Conservation (phyloP, 2,888 invertebrate species). For the Agriopis aurantiaria region DNA sequence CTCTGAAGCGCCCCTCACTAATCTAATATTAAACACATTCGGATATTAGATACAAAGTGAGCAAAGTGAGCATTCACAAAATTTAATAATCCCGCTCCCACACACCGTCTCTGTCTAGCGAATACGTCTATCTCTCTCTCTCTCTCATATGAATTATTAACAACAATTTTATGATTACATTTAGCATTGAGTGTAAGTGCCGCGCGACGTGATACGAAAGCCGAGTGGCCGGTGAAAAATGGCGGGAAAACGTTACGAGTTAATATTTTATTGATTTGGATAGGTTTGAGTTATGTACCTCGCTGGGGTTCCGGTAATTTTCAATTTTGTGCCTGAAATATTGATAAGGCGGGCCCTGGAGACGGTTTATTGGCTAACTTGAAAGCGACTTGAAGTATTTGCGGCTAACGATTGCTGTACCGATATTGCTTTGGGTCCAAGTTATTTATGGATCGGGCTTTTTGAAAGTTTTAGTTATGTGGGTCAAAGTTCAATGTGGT, state of each 20-base stretch:
- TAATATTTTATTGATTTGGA: slow-evolving; percentile 85
- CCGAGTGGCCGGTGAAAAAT: slow-evolving; percentile 79
- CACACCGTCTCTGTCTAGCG: slow-evolving; percentile 60
- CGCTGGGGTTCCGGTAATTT: slow-evolving; percentile 76
- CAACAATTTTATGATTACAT: slow-evolving; percentile 86
- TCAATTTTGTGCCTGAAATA: slow-evolving; percentile 85
- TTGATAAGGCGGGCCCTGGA: slow-evolving; percentile 71
- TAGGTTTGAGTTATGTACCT: slow-evolving; percentile 82
- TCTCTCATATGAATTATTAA: slow-evolving; percentile 81
- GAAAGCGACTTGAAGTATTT: slow-evolving; percentile 40
- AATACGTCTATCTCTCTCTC: slow-evolving; percentile 57
- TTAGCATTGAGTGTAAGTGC: slow-evolving; percentile 81
- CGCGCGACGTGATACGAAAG: slow-evolving; percentile 78
- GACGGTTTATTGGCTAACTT: slow-evolving; percentile 55
- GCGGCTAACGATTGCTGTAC: slow-evolving; percentile 39
- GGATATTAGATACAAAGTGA: slow-evolving; percentile 86
- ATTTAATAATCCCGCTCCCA: slow-evolving; percentile 83
- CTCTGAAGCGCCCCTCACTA: slow-evolving; percentile 71
- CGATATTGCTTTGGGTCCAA: slow-evolving; percentile 38
- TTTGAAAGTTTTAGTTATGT: slow-evolving; percentile 18
- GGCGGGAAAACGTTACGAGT: slow-evolving; percentile 79
- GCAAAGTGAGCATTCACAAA: slow-evolving; percentile 86
- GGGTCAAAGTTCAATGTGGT: slow-evolving; percentile 2
- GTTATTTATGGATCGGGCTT: slow-evolving; percentile 40
- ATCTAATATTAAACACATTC: slow-evolving; percentile 86